These are phyloP conservation scores for Nilaparvata lugens DNA, from an alignment of 1,140 invertebrate genomes.

Conservation along the genomic window DNA sequence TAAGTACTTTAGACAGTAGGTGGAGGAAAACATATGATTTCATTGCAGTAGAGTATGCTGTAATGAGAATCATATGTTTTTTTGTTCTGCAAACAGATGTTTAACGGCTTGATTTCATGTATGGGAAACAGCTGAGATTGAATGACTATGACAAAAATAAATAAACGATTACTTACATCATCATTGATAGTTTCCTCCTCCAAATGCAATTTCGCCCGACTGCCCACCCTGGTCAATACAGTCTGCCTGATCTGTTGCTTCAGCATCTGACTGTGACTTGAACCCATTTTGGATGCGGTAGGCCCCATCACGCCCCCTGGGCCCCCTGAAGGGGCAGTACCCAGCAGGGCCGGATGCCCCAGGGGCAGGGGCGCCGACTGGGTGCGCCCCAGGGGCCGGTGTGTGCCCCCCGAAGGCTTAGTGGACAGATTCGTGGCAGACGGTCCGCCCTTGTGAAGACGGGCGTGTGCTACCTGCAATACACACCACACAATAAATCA, in stretches of 20 bases:
- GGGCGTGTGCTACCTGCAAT: constrained; percentile 41
- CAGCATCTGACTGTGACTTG: constrained; percentile 38
- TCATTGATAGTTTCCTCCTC: constrained; percentile 51
- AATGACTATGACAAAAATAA: too few species aligned
- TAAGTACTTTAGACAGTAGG: too few species aligned
- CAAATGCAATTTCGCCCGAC: constrained; percentile 50
- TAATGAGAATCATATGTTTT: too few species aligned
- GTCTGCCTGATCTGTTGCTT: constrained; percentile 85
- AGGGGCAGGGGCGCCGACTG: constrained; percentile 88
- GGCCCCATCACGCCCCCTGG: constrained; percentile 36
- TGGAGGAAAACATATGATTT: too few species aligned
- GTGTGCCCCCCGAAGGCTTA: constrained; percentile 37
- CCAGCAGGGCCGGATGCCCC: constrained; percentile 83
- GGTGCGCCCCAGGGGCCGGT: constrained; percentile 79
- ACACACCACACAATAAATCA: too few species aligned
- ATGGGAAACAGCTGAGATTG: too few species aligned
- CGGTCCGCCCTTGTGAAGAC: constrained; percentile 50
- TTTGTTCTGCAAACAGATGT: too few species aligned
- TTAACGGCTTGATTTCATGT: too few species aligned
- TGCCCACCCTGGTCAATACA: constrained; percentile 67
- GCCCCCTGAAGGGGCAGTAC: background rate
- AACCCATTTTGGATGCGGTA: constrained; percentile 45
- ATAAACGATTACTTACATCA: constrained; percentile 34
- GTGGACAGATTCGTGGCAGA: too few species aligned
- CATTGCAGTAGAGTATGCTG: too few species aligned